phyloP scores from a whole-genome alignment of 2,888 invertebrate genomes.

The Eupeodes latifasciatus region DNA sequence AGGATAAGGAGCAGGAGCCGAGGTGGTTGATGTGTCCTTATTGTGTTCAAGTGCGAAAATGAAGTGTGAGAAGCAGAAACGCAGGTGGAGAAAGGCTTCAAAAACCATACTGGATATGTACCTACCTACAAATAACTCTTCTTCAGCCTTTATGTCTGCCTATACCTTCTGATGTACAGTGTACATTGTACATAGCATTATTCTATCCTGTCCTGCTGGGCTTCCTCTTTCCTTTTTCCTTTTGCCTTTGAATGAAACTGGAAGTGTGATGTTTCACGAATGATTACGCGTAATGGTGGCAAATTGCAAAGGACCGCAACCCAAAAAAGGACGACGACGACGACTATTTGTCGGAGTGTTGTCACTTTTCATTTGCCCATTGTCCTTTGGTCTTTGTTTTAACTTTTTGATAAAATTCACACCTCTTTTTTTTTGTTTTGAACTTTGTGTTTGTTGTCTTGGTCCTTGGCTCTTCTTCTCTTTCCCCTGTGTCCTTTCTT shows the following conservation, averaged over 20 bases:
- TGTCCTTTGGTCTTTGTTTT: conserved; percentile 67
- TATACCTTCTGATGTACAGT: neutral
- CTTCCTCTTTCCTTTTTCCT: neutral
- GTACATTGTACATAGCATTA: neutral
- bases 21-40: conserved; percentile 41
- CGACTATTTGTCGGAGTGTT: conserved; percentile 42
- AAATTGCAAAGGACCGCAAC: conserved; percentile 51
- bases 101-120: neutral
- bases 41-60: conserved; percentile 68
- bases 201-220: neutral
- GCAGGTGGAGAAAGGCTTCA: conserved; percentile 38
- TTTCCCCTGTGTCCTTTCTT: neutral
- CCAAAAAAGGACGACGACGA: conserved; percentile 38
- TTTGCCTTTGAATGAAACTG: neutral
- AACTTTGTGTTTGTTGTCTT: conserved; percentile 13
- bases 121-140: neutral
- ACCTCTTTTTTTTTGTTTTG: conserved; percentile 55
- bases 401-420: conserved; percentile 72
- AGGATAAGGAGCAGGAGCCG: neutral
- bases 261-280: conserved; percentile 50
- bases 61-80: conserved; percentile 69
- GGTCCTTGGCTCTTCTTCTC: neutral
- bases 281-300: conserved; percentile 58
- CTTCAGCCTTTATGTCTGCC: neutral
- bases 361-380: conserved; percentile 48